These are phyloP conservation scores for Perizoma flavofasciatum DNA, from an alignment of 2,888 invertebrate genomes.

Conservation along the genomic window DNA sequence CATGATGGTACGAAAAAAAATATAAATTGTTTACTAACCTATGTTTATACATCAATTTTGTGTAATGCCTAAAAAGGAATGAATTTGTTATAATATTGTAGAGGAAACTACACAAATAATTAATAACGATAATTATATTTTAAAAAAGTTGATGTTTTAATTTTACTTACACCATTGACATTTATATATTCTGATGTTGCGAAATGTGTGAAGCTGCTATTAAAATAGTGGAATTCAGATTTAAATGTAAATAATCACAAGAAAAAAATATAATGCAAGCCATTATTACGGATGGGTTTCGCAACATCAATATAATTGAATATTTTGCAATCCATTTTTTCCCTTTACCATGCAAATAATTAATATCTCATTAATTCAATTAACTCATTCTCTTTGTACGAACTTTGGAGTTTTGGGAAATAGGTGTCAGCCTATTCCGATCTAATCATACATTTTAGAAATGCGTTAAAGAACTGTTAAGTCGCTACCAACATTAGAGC, in stretches of 20 bases:
- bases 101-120: slow-evolving; percentile 50
- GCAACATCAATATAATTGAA: slow-evolving; percentile 33
- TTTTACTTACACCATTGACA: slow-evolving; percentile 43
- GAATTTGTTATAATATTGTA: slow-evolving; percentile 62
- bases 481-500: too few relatives aligned
- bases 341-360: slow-evolving; percentile 45
- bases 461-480: too few relatives aligned
- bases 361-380: slow-evolving; percentile 33
- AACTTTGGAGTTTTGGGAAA: slow-evolving; percentile 28
- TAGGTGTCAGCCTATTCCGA: too few relatives aligned
- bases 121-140: slow-evolving; percentile 20
- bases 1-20: slow-evolving; percentile 46
- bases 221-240: slow-evolving; percentile 7
- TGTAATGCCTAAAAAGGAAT: slow-evolving; percentile 74
- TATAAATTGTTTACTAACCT: slow-evolving; percentile 35
- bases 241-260: slow-evolving; percentile 18
- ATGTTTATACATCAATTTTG: slow-evolving; percentile 61
- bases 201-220: slow-evolving; percentile 20
- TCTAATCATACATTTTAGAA: too few relatives aligned
- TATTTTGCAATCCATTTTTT: slow-evolving; percentile 40
- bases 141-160: slow-evolving; percentile 28
- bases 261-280: slow-evolving; percentile 20
- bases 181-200: slow-evolving; percentile 22
- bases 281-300: slow-evolving; percentile 21
- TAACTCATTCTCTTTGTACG: slow-evolving; percentile 46